A percentile compares a stretch with the other conserved stretches of the same genome.
Evolutionary conservation across 2,888 invertebrate species (phyloP).

Genomic region (Mythimna lalbum): DNA sequence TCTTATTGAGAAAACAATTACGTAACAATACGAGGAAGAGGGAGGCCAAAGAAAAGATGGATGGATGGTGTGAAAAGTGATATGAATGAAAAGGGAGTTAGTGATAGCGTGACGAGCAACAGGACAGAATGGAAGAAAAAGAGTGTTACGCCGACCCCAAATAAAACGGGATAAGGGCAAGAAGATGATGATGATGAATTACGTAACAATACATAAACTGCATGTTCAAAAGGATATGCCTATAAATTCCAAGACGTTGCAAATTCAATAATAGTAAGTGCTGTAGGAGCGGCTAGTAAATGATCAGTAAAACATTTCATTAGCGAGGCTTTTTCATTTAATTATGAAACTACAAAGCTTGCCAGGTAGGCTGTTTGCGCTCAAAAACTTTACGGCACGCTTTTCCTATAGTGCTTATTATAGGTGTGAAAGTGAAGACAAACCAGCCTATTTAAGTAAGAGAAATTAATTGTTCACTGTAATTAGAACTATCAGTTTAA

Average conservation of each 20-base stretch:
- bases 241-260: slow-evolving; percentile 42
- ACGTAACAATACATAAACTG: background rate
- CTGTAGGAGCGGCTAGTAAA: slow-evolving; percentile 51
- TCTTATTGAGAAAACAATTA: too few species aligned
- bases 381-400: background rate
- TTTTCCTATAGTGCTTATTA: background rate
- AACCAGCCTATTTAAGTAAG: background rate
- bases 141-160: too few species aligned
- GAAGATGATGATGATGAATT: too few species aligned
- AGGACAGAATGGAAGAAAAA: too few species aligned
- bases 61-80: too few species aligned
- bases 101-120: too few species aligned
- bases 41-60: too few species aligned
- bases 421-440: background rate
- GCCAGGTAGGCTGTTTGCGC: slow-evolving; percentile 16
- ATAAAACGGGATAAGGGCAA: too few species aligned
- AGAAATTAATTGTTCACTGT: background rate
- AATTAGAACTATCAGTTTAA: background rate
- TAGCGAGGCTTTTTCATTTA: slow-evolving; percentile 52
- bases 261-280: slow-evolving; percentile 56
- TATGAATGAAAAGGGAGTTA: too few species aligned
- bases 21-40: too few species aligned
- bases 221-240: slow-evolving; percentile 5
- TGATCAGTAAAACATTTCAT: slow-evolving; percentile 61
- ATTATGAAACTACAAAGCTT: slow-evolving; percentile 43